A percentile compares a stretch with the other conserved stretches of the same genome.
Conservation (phyloP, 2,888 invertebrate species). For the Eucera pruinosa region DNA sequence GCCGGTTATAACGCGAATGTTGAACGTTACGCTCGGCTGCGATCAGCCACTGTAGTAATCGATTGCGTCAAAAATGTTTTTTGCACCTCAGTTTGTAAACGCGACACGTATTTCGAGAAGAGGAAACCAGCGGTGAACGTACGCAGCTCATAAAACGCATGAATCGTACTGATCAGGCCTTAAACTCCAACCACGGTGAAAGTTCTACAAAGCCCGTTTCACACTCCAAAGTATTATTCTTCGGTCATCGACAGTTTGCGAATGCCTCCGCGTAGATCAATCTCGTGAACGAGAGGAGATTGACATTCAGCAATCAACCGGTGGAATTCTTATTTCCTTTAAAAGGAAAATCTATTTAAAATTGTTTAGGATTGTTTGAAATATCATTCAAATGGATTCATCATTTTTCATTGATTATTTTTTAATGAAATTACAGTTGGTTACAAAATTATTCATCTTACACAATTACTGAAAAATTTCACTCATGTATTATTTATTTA, state of each 20-base stretch:
- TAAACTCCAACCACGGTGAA: constrained; percentile 62
- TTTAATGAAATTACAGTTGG: too few relatives aligned
- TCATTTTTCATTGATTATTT: too few relatives aligned
- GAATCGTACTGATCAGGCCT: constrained; percentile 35
- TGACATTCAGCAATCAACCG: neutral
- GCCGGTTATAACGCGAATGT: neutral
- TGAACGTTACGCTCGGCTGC: neutral
- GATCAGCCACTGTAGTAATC: constrained; percentile 8
- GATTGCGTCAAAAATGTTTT: constrained; percentile 36
- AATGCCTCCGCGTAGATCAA: constrained; percentile 31
- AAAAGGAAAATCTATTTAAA: neutral
- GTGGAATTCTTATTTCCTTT: neutral
- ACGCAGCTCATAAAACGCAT: constrained; percentile 21
- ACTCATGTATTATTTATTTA: too few relatives aligned
- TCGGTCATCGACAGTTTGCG: constrained; percentile 57
- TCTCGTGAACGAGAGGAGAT: constrained; percentile 1
- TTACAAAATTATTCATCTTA: too few relatives aligned
- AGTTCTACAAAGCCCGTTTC: constrained; percentile 55
- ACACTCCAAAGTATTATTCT: constrained; percentile 36
- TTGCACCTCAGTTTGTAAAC: constrained; percentile 39
- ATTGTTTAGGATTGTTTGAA: neutral
- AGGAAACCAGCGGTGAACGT: constrained; percentile 45
- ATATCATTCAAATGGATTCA: too few relatives aligned
- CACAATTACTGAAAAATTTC: too few relatives aligned
- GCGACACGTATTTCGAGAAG: constrained; percentile 35